Evolutionary conservation across 2,113 vertebrate species (phyloP).

Genomic region (Danionella cerebrum): DNA sequence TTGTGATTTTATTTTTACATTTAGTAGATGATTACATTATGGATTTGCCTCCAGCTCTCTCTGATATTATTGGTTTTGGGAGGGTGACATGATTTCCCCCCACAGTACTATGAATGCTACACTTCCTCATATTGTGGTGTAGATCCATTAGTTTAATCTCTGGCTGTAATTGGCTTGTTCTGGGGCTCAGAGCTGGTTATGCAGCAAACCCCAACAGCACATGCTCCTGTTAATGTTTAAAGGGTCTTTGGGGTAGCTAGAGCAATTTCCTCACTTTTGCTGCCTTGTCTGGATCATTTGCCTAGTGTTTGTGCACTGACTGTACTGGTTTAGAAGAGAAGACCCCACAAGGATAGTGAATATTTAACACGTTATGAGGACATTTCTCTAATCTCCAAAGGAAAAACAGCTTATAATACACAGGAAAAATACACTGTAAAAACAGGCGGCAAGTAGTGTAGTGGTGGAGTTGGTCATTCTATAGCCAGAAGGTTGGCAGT

Average conservation of each 20-base stretch:
- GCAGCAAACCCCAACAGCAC: conserved; percentile 18
- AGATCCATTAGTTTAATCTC: conserved; percentile 36
- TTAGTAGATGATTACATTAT: background rate
- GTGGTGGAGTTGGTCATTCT: too few species aligned
- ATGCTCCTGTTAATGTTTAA: conserved; percentile 39
- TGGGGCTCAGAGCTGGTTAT: conserved; percentile 21
- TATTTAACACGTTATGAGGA: too few species aligned
- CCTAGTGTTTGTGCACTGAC: too few species aligned
- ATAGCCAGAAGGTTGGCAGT: too few species aligned
- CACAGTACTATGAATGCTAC: conserved; percentile 1
- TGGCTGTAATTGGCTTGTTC: conserved; percentile 32
- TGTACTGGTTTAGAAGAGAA: too few species aligned
- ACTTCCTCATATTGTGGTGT: conserved; percentile 28
- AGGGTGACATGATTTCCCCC: conserved; percentile 4
- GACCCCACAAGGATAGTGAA: too few species aligned
- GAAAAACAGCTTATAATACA: too few species aligned
- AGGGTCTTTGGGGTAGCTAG: conserved; percentile 34
- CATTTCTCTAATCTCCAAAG: too few species aligned
- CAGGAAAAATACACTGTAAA: too few species aligned
- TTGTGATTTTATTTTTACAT: background rate
- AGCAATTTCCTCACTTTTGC: conserved; percentile 29
- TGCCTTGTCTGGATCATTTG: conserved; percentile 24
- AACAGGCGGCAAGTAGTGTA: too few species aligned
- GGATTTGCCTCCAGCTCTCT: background rate
- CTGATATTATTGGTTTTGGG: conserved; percentile 1